phyloP scores from a whole-genome alignment of 2,888 invertebrate species.

The Mallateleia sp. region DNA sequence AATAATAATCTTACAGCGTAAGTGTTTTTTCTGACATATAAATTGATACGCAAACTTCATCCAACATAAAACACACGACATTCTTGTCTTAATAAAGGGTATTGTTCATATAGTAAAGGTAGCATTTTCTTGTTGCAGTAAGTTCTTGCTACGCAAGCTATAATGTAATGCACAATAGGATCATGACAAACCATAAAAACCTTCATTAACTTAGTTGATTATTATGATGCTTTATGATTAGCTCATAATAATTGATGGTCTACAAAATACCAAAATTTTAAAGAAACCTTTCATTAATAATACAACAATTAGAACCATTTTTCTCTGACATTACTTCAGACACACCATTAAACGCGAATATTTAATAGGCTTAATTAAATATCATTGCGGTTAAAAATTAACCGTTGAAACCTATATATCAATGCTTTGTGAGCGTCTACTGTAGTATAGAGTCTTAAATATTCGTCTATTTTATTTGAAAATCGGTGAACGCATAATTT shows the following conservation, averaged over 20 bases:
- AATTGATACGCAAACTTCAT: no score
- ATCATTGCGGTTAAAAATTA: constrained; percentile 1
- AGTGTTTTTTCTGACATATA: no score
- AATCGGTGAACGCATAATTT: constrained; percentile 2
- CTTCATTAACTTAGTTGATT: constrained; percentile 23
- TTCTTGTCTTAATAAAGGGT: no score
- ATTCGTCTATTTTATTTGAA: neutral
- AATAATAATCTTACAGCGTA: no score
- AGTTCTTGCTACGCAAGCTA: constrained; percentile 9
- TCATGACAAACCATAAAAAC: constrained; percentile 26
- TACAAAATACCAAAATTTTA: no score
- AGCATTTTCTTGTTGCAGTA: constrained; percentile 10
- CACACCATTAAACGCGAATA: neutral
- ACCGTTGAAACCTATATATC: neutral
- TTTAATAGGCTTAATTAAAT: constrained; percentile 8
- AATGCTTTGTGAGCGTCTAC: neutral
- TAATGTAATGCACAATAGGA: constrained; percentile 12
- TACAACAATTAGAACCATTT: neutral
- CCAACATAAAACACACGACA: constrained; percentile 11
- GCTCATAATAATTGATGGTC: no score
- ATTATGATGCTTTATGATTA: no score
- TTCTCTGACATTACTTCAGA: neutral
- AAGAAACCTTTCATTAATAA: constrained; percentile 10
- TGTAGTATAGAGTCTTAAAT: neutral
- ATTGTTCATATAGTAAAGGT: constrained; percentile 21